Percentiles rank a stretch among this genome's conserved stretches.
Conservation (phyloP, 1,140 invertebrate genomes). For the Intoshia linei region DNA sequence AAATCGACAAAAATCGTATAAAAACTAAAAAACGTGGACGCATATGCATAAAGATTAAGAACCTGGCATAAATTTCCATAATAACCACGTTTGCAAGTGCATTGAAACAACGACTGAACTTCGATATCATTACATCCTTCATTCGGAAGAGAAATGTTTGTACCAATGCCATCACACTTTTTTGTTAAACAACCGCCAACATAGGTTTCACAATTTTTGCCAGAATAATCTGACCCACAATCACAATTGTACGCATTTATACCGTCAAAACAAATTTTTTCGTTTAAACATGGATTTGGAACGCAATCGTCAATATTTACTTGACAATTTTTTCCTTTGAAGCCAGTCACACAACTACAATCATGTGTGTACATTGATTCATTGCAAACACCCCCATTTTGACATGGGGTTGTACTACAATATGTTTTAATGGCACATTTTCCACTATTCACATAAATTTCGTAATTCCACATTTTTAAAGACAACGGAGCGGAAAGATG, state of each 20-base stretch:
- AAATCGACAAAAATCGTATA: too few species aligned
- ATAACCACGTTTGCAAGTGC: slow-evolving; percentile 10
- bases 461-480: too few species aligned
- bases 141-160: slow-evolving; percentile 8
- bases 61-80: slow-evolving; percentile 10
- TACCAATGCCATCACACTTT: not conserved
- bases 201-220: slow-evolving; percentile 8
- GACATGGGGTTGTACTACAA: slow-evolving; percentile 33
- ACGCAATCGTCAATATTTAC: slow-evolving; percentile 10
- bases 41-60: too few species aligned
- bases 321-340: too few species aligned
- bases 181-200: not conserved
- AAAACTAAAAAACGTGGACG: too few species aligned
- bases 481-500: too few species aligned
- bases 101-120: too few species aligned
- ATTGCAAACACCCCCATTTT: slow-evolving; percentile 32
- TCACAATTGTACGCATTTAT: slow-evolving; percentile 3
- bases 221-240: slow-evolving; percentile 7
- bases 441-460: too few species aligned
- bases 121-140: slow-evolving; percentile 8
- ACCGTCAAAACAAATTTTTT: slow-evolving; percentile 11
- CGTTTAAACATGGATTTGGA: slow-evolving; percentile 12
- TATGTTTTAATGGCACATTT: too few species aligned
- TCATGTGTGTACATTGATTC: slow-evolving; percentile 22
- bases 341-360: slow-evolving; percentile 23